phyloP scores from a whole-genome alignment of 30 jellyfish, hydroid and myxozoan genomes.

The Pseudorhiza aurosa region DNA sequence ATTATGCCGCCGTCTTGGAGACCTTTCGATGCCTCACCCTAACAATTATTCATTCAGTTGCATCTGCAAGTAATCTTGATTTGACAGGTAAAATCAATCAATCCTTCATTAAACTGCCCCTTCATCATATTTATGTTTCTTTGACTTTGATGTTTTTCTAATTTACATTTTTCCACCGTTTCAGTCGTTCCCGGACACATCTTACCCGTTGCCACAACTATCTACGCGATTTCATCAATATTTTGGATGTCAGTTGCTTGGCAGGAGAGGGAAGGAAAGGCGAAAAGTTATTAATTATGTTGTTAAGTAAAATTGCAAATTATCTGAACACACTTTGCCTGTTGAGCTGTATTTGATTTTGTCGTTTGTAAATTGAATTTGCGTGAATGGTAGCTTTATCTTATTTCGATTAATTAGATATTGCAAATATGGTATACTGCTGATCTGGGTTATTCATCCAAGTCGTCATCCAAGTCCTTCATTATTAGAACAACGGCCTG shows the following conservation, averaged over 20 bases:
- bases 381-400: too few relatives aligned
- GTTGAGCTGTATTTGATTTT: too few relatives aligned
- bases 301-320: too few relatives aligned
- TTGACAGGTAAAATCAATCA: not conserved
- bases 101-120: not conserved
- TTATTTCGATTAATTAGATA: too few relatives aligned
- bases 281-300: not conserved
- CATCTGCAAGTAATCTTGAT: slow-evolving; percentile 22
- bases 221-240: slow-evolving; percentile 39
- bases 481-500: too few relatives aligned
- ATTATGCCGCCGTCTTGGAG: slow-evolving; percentile 42
- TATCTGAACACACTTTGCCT: too few relatives aligned
- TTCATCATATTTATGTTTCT: not conserved
- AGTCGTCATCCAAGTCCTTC: too few relatives aligned
- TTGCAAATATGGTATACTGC: too few relatives aligned
- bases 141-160: not conserved
- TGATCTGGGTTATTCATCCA: too few relatives aligned
- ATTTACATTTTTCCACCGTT: not conserved
- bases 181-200: slow-evolving; percentile 46
- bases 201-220: slow-evolving; percentile 5
- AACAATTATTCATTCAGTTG: slow-evolving; percentile 20
- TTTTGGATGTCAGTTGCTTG: slow-evolving; percentile 41
- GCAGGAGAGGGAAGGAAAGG: not conserved
- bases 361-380: too few relatives aligned
- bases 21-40: slow-evolving; percentile 21